Evolutionary conservation across 2,888 invertebrate species (phyloP).

Genomic region (Schizotus pectinicornis): DNA sequence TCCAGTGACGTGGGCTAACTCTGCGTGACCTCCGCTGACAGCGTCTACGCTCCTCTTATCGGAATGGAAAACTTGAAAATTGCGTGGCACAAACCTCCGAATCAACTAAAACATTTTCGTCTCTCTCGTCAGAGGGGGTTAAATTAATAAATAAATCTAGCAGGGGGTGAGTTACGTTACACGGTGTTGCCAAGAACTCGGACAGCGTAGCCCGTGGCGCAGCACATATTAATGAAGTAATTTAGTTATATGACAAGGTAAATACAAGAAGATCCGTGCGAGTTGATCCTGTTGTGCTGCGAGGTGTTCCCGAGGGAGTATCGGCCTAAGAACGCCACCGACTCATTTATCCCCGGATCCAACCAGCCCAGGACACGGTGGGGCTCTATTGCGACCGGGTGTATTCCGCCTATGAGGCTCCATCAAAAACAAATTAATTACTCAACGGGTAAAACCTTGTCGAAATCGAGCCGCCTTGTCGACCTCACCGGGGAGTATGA

Average conservation of each 20-base stretch:
- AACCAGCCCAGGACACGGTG: conserved; percentile 10
- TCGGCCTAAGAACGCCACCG: conserved; percentile 53
- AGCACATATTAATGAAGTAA: conserved; percentile 51
- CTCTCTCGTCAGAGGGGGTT: too few relatives aligned
- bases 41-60: conserved; percentile 12
- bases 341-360: conserved; percentile 52
- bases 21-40: conserved; percentile 48
- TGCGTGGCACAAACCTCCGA: background rate
- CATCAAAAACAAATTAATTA: conserved; percentile 58
- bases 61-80: conserved; percentile 24
- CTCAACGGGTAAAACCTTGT: conserved; percentile 53
- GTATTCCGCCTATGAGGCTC: conserved; percentile 46
- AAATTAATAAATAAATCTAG: too few relatives aligned
- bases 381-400: background rate
- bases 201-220: conserved; percentile 10
- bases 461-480: conserved; percentile 55
- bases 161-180: too few relatives aligned
- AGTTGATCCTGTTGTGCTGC: conserved; percentile 53
- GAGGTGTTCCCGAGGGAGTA: conserved; percentile 49
- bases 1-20: conserved; percentile 51
- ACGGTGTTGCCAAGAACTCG: too few relatives aligned
- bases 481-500: conserved; percentile 52
- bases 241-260: conserved; percentile 59
- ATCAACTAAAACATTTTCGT: too few relatives aligned
- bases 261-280: conserved; percentile 56